Evolutionary conservation across 2,888 invertebrate genomes (phyloP).

Genomic region (Lissocephala sabroskyi): DNA sequence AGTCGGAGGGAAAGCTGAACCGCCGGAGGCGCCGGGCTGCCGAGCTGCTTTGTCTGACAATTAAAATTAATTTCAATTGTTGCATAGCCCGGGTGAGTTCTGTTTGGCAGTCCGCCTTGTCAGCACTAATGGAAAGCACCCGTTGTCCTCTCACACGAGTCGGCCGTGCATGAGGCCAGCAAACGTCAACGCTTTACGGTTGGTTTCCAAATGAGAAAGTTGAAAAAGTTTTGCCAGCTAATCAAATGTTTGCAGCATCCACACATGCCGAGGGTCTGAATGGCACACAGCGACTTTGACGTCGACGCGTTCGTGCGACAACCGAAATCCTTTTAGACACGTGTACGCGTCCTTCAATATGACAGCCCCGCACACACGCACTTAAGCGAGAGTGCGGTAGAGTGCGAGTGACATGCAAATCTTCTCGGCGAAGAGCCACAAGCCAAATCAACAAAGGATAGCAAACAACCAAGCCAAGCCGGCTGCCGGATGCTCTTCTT

Average conservation of each 20-base stretch:
- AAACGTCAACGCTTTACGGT: conserved; percentile 14
- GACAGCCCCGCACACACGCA: conserved; percentile 55
- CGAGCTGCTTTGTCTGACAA: too few species aligned
- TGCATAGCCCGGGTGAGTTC: too few species aligned
- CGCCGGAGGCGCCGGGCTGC: too few species aligned
- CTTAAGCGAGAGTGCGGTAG: neutral
- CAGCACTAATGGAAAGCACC: too few species aligned
- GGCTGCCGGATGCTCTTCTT: neutral
- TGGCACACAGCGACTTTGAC: conserved; percentile 8
- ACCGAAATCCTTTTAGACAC: conserved; percentile 62
- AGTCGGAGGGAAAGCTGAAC: too few species aligned
- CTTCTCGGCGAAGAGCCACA: conserved; percentile 52
- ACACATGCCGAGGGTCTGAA: too few species aligned
- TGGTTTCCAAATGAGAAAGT: conserved; percentile 12
- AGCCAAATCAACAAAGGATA: conserved; percentile 18
- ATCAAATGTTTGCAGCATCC: conserved; percentile 63
- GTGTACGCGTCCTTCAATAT: conserved; percentile 64
- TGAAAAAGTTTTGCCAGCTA: conserved; percentile 53
- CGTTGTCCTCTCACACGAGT: too few species aligned
- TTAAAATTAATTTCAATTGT: too few species aligned
- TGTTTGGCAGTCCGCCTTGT: too few species aligned
- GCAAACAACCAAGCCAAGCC: conserved; percentile 3
- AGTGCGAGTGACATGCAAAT: conserved; percentile 57
- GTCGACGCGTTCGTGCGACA: conserved; percentile 48
- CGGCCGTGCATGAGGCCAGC: too few species aligned